phyloP scores from a whole-genome alignment of 2,888 invertebrate genomes.

The Drosophila macrospina region DNA sequence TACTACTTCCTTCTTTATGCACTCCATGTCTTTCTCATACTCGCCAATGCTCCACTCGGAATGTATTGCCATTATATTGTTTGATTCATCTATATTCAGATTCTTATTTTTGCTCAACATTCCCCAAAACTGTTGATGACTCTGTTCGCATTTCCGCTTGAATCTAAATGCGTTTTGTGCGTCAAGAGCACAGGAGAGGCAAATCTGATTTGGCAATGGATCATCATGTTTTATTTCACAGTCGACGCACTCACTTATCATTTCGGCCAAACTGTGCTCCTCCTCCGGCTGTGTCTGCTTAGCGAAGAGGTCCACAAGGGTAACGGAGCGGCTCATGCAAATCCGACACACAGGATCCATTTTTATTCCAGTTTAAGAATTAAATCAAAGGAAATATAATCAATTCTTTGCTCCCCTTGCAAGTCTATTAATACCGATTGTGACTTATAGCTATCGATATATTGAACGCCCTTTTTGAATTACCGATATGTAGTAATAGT shows the following conservation, averaged over 20 bases:
- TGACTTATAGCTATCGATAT: too few relatives aligned
- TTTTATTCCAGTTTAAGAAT: neutral
- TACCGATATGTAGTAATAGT: too few relatives aligned
- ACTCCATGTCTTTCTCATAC: neutral
- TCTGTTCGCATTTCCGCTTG: constrained; percentile 46
- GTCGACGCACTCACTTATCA: constrained; percentile 41
- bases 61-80: neutral
- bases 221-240: constrained; percentile 39
- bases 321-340: constrained; percentile 38
- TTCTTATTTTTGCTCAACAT: neutral
- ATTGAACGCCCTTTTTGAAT: too few relatives aligned
- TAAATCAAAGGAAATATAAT: neutral
- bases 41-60: neutral
- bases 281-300: neutral
- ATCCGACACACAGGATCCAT: constrained; percentile 44
- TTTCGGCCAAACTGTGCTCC: constrained; percentile 41
- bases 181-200: constrained; percentile 35
- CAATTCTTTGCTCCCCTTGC: neutral
- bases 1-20: neutral
- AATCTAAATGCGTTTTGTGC: constrained; percentile 51
- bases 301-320: constrained; percentile 38
- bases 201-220: constrained; percentile 50
- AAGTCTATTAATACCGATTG: too few relatives aligned
- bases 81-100: neutral
- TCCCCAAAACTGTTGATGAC: constrained; percentile 21